These are phyloP conservation scores for Micronycteris hirsuta DNA, from an alignment of 2,113 vertebrate species.

Conservation along the genomic window DNA sequence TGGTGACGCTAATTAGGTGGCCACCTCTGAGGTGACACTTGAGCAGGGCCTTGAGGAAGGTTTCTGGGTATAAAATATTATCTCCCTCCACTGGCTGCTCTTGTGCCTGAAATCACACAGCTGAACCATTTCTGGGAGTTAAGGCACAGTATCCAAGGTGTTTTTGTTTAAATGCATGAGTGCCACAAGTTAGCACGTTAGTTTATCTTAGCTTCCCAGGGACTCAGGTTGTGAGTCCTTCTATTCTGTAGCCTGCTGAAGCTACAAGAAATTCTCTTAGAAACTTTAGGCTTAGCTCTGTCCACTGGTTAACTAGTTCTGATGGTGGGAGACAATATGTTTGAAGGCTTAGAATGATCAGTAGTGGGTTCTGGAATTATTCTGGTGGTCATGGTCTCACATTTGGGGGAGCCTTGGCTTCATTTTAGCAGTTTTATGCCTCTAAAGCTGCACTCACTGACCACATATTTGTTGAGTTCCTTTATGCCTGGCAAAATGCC, in stretches of 20 bases:
- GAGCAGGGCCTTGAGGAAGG: not conserved
- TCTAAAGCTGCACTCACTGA: not conserved
- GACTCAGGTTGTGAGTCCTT: not conserved
- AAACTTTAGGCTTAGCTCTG: not conserved
- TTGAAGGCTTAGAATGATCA: not conserved
- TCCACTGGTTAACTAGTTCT: not conserved
- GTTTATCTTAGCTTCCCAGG: not conserved
- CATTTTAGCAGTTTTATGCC: not conserved
- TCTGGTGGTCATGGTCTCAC: not conserved
- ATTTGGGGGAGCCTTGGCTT: not conserved
- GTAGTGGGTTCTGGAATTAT: not conserved
- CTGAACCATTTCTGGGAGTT: not conserved
- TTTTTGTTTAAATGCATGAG: not conserved
- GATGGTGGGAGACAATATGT: not conserved
- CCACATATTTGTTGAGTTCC: not conserved
- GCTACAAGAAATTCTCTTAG: not conserved
- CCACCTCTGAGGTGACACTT: not conserved
- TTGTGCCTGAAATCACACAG: not conserved
- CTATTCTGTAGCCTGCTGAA: not conserved
- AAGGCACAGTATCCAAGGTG: not conserved
- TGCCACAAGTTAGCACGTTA: not conserved
- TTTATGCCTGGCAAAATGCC: not conserved
- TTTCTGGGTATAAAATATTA: not conserved
- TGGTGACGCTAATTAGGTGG: not conserved
- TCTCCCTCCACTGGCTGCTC: not conserved